Evolutionary conservation across 2,113 vertebrate species (phyloP).

Genomic region (Entomyzon cyanotis): DNA sequence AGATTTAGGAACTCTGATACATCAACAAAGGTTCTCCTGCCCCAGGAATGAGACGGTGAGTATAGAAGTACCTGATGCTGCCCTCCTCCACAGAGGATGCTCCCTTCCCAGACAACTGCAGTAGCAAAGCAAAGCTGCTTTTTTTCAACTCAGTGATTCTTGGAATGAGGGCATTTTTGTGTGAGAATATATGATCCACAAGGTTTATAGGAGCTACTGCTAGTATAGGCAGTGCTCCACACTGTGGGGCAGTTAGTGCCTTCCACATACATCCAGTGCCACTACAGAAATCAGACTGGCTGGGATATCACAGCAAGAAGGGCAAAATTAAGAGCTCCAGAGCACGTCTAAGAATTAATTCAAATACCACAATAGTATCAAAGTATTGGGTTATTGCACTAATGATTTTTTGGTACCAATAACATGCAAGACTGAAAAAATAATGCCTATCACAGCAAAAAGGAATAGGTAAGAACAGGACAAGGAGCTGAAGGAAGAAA

Average conservation of each 20-base stretch:
- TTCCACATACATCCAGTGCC: neutral
- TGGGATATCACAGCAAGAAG: neutral
- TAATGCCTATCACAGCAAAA: neutral
- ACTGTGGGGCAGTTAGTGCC: neutral
- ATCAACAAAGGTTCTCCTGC: neutral
- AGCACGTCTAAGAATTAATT: neutral
- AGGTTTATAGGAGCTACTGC: neutral
- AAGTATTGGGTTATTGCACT: neutral
- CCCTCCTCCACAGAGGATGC: neutral
- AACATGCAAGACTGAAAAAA: neutral
- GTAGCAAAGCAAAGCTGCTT: neutral
- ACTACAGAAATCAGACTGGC: neutral
- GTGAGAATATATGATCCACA: neutral
- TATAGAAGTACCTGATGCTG: accelerated
- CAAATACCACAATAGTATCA: neutral
- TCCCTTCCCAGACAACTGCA: neutral
- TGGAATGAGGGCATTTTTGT: neutral
- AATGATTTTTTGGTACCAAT: neutral
- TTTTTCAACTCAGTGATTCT: neutral
- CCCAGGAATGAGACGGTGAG: accelerated
- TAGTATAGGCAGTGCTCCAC: neutral
- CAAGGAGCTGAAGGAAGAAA: neutral
- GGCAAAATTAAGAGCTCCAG: neutral
- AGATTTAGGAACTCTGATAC: neutral
- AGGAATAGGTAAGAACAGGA: neutral